Percentiles rank a stretch among this genome's conserved stretches.
Conservation (phyloP, 2,797 vertebrate species). For the Pyrrhura leucotis region DNA sequence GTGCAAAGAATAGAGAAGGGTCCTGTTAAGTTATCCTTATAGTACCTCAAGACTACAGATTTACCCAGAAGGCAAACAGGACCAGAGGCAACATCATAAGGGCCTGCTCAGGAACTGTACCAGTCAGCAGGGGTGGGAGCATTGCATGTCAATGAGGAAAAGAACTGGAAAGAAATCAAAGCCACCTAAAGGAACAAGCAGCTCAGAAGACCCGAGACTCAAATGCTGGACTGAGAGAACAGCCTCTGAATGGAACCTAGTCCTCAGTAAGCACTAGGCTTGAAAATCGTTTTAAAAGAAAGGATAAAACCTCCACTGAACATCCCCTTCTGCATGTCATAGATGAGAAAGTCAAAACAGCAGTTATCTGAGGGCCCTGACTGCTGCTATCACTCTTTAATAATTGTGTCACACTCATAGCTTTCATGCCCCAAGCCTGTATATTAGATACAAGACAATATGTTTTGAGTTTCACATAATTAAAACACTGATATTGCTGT, state of each 20-base stretch:
- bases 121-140: neutral
- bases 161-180: neutral
- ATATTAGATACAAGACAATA: neutral
- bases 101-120: neutral
- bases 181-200: neutral
- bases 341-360: neutral
- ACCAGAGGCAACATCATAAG: neutral
- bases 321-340: neutral
- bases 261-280: neutral
- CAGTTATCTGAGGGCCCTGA: neutral
- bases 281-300: neutral
- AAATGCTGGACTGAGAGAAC: neutral
- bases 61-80: neutral
- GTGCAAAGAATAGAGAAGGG: neutral
- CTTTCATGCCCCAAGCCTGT: neutral
- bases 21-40: neutral
- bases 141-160: neutral
- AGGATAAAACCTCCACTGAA: neutral
- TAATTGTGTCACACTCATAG: constrained; percentile 1
- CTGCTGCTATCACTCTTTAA: neutral
- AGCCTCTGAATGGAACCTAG: neutral
- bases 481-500: neutral
- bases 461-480: neutral
- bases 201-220: neutral
- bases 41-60: neutral